Percentiles rank a stretch among this genome's conserved stretches.
These are phyloP conservation scores for Nettapus auritus DNA, from an alignment of 2,113 vertebrate species.

Conservation along the genomic window DNA sequence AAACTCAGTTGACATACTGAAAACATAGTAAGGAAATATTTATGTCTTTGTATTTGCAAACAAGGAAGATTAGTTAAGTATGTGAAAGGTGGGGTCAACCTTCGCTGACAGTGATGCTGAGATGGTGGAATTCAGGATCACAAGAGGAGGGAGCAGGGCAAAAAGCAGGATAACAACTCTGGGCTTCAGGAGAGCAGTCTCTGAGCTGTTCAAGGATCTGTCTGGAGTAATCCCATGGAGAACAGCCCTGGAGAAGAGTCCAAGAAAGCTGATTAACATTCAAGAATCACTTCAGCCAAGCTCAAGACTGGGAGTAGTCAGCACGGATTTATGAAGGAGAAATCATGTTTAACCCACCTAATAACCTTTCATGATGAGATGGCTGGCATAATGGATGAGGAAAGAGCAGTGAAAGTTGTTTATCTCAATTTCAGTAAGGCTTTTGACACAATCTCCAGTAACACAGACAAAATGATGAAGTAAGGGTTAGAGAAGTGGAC, in stretches of 20 bases:
- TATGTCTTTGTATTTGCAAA: neutral
- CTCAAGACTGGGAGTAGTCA: neutral
- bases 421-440: neutral
- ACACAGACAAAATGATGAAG: neutral
- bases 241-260: neutral
- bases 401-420: neutral
- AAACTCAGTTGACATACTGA: neutral
- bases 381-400: neutral
- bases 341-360: neutral
- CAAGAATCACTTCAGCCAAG: neutral
- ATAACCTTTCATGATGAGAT: neutral
- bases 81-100: rapidly evolving
- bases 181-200: neutral
- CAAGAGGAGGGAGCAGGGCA: neutral
- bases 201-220: neutral
- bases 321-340: neutral
- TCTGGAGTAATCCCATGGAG: neutral
- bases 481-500: neutral
- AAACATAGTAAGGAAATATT: neutral
- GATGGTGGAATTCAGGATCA: neutral
- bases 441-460: neutral
- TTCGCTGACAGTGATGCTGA: neutral
- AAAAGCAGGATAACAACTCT: neutral
- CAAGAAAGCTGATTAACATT: neutral
- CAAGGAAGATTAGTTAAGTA: neutral